Evolutionary conservation across 2,888 invertebrate species (phyloP), one percentile per base, ranked within the genome.

Genomic region (Slavum lentiscoides): DNA sequence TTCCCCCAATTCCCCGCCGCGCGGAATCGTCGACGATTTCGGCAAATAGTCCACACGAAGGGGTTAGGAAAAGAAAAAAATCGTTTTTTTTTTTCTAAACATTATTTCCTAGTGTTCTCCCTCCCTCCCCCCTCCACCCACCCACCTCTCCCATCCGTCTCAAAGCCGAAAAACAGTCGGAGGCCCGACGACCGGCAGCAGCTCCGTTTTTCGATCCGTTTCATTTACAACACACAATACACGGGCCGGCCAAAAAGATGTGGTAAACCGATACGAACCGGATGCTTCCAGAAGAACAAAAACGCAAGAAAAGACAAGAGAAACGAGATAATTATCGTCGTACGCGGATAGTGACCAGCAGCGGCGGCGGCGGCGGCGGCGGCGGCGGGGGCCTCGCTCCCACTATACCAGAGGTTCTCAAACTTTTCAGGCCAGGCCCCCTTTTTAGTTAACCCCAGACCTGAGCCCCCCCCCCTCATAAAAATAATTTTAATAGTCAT

Each of bases 251-350:
- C 70, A 37, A 80, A 72, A 23, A 72, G 72, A 80, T 80, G 64
- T 80, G 80, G 80, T 80, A 80, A 80, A 17, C 55, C 72, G 80
- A 80, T 80, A 80, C 80, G 80, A 72, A 80, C 80, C 80, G 80
- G 80, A 80, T 80, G 80, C 80, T 58, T 64, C 80, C 15, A 58
- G 43, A 64, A 72, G 64, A 70, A 72, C 13, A 49, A 66, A 59
- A 59, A 59, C 43, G 43, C 8, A 43, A 64, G 53, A 72, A 80
- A 72, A 80, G 72, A 80, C 70, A 72, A 80, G 80, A 80, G 80
- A 80, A 80, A 80, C 80, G 80, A 80, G 80, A 80, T 80, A 80
- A 80, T 80, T 80, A 80, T 80, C 80, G 72, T 58, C 64, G 72
- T n/a, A 13, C 11, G 13, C 15, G 49, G 55, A 70, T 64, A 37